A percentile compares a stretch with the other conserved stretches of the same genome.
phyloP scores from a whole-genome alignment of 2,113 vertebrate species.

The Malurus elegans region DNA sequence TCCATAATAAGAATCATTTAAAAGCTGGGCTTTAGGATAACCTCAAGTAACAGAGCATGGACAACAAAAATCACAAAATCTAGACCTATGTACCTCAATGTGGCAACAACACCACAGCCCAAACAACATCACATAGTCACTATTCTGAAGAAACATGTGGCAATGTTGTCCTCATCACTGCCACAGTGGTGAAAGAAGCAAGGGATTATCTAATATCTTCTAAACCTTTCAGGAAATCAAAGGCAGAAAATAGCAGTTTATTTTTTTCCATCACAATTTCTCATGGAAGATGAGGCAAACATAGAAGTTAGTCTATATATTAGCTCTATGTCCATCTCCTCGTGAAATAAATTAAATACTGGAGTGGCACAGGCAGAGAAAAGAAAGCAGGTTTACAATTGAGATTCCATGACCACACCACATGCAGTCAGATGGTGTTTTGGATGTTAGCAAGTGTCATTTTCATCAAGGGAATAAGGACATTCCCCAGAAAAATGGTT shows the following conservation, averaged over 20 bases:
- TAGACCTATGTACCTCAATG: not conserved
- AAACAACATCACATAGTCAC: not conserved
- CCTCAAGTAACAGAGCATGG: not conserved
- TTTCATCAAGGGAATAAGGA: not conserved
- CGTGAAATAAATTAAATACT: not conserved
- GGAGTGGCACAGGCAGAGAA: not conserved
- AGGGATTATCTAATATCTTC: not conserved
- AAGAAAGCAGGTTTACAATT: not conserved
- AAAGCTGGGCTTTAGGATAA: not conserved
- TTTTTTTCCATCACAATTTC: not conserved
- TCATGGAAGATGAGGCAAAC: rapidly evolving
- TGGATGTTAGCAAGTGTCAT: not conserved
- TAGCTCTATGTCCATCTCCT: not conserved
- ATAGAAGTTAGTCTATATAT: not conserved
- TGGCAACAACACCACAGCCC: not conserved
- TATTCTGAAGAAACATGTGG: not conserved
- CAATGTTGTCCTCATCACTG: not conserved
- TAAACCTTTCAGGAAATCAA: not conserved
- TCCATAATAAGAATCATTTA: not conserved
- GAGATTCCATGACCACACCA: not conserved
- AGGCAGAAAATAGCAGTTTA: not conserved
- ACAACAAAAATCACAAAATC: not conserved
- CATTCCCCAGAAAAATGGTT: not conserved
- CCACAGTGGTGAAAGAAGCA: not conserved
- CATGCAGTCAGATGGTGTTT: not conserved